phyloP scores from a whole-genome alignment of 1,140 invertebrate genomes.

The Leptopilina clavipes region DNA sequence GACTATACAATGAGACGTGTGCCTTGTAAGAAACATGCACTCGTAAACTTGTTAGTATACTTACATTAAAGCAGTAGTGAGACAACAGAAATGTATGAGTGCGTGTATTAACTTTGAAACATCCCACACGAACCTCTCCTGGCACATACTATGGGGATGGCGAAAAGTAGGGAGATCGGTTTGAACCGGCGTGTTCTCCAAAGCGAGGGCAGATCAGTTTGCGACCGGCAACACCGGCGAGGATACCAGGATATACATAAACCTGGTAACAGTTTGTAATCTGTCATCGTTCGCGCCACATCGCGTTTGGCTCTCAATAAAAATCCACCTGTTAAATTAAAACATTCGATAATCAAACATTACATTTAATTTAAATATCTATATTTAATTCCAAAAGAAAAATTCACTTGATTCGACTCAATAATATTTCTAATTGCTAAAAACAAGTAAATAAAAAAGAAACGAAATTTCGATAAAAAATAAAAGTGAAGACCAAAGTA shows the following conservation, averaged over 20 bases:
- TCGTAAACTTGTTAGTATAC: slow-evolving; percentile 17
- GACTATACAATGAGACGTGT: slow-evolving; percentile 4
- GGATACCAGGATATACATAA: slow-evolving; percentile 40
- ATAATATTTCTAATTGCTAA: neutral
- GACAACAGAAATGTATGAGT: slow-evolving; percentile 30
- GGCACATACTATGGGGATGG: slow-evolving; percentile 40
- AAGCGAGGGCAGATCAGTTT: slow-evolving; percentile 50
- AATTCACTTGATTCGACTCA: neutral
- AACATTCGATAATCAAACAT: neutral
- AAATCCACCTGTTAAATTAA: neutral
- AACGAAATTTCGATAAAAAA: neutral
- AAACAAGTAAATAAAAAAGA: neutral
- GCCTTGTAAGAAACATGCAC: neutral
- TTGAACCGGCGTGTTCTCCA: slow-evolving; percentile 61
- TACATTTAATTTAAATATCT: neutral
- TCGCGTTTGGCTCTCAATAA: neutral
- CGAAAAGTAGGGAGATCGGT: slow-evolving; percentile 63
- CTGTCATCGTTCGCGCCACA: slow-evolving; percentile 42
- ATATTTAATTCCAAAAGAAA: neutral
- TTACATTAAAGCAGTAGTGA: neutral
- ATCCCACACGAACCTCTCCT: slow-evolving; percentile 51
- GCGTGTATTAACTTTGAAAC: slow-evolving; percentile 41
- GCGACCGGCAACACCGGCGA: slow-evolving; percentile 52
- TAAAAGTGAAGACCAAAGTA: neutral
- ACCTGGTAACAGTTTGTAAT: slow-evolving; percentile 53